Evolutionary conservation across 2,888 invertebrate genomes (phyloP).

Genomic region (Drosophila acutilabella): DNA sequence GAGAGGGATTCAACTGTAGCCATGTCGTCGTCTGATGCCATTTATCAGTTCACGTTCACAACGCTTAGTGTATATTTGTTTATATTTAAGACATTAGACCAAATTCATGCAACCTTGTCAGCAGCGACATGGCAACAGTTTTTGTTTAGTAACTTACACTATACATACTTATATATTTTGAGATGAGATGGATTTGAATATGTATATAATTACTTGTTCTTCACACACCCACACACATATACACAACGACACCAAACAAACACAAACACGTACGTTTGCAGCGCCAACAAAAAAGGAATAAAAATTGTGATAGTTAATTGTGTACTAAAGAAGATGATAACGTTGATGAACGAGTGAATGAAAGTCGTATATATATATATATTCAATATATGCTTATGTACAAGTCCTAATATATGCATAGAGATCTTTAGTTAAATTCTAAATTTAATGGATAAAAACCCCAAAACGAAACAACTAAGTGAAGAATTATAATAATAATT

Average conservation of each 20-base stretch:
- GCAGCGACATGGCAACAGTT: constrained; percentile 30
- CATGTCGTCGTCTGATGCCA: constrained; percentile 35
- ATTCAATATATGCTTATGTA: constrained; percentile 30
- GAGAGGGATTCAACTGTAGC: constrained; percentile 7
- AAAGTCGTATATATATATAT: constrained; percentile 17
- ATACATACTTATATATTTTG: constrained; percentile 12
- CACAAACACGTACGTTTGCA: constrained; percentile 33
- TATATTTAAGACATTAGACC: constrained; percentile 47
- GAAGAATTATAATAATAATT: constrained; percentile 20
- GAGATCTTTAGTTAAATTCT: constrained; percentile 56
- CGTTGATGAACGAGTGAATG: constrained; percentile 8
- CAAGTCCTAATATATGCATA: constrained; percentile 49
- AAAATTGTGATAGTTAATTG: constrained; percentile 69
- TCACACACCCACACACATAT: constrained; percentile 17
- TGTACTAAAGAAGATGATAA: constrained; percentile 38
- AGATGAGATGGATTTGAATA: constrained; percentile 28
- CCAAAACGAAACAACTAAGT: constrained; percentile 65
- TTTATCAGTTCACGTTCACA: constrained; percentile 27
- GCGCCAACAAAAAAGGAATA: constrained; percentile 69
- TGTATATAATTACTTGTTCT: constrained; percentile 47
- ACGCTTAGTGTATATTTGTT: constrained; percentile 49
- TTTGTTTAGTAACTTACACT: constrained; percentile 1
- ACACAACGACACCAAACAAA: constrained; percentile 7
- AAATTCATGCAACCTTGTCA: background rate
- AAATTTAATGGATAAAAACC: constrained; percentile 34